phyloP scores from a whole-genome alignment of 2,113 vertebrate species.

The Dendrocopos noguchii region DNA sequence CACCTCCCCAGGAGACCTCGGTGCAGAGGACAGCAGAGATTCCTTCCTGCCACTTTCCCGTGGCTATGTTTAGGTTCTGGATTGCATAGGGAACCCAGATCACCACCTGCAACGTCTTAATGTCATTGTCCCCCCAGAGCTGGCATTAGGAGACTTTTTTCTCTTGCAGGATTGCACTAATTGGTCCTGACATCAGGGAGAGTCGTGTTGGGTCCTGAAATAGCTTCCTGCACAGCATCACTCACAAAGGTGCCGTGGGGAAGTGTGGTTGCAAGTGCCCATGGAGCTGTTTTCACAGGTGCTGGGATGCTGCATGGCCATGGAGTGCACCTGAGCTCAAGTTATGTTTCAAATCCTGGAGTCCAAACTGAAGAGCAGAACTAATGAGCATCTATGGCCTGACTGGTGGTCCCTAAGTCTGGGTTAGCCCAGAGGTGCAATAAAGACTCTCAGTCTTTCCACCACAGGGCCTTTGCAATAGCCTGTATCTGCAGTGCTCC shows the following conservation, averaged over 20 bases:
- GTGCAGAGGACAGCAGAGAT: neutral
- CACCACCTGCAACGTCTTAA: neutral
- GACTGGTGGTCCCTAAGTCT: neutral
- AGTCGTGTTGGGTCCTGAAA: slow-evolving; percentile 25
- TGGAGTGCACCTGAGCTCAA: neutral
- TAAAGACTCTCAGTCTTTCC: neutral
- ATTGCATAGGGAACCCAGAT: neutral
- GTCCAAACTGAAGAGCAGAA: neutral
- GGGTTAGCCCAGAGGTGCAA: neutral
- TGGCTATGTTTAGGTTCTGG: slow-evolving; percentile 17
- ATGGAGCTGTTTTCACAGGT: neutral
- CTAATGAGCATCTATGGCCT: neutral
- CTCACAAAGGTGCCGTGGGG: neutral
- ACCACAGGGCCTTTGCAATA: neutral
- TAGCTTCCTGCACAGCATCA: neutral
- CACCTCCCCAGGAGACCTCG: neutral
- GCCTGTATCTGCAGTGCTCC: neutral
- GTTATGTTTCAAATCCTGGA: neutral
- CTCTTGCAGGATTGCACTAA: slow-evolving; percentile 43
- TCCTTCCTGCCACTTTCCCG: neutral
- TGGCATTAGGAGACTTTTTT: slow-evolving; percentile 26
- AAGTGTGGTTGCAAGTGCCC: rapidly evolving
- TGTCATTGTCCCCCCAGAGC: slow-evolving; percentile 31
- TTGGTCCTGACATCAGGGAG: slow-evolving; percentile 29
- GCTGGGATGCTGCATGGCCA: neutral